Evolutionary conservation across 2,888 invertebrate species (phyloP).

Genomic region (Pristionchus arcanus): DNA sequence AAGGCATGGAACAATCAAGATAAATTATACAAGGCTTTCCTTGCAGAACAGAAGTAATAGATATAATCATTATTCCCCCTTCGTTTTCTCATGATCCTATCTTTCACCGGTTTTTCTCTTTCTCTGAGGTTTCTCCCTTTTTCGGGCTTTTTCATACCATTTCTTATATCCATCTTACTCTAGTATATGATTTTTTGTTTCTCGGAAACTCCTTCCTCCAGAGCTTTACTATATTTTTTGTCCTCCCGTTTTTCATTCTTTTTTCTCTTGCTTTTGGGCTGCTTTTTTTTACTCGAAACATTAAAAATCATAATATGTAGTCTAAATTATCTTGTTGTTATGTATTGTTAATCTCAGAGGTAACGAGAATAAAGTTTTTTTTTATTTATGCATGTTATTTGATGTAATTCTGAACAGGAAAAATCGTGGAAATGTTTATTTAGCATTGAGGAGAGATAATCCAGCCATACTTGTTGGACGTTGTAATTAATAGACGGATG

Average conservation of each 20-base stretch:
- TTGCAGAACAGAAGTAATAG: conserved; percentile 25
- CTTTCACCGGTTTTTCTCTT: not conserved
- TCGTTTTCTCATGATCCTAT: not conserved
- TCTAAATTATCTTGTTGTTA: conserved; percentile 24
- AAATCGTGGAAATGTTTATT: not conserved
- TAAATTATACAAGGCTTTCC: conserved; percentile 56
- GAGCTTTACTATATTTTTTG: conserved; percentile 20
- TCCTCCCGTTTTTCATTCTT: not conserved
- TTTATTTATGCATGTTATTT: not conserved
- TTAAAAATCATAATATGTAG: not conserved
- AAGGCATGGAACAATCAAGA: conserved; percentile 65
- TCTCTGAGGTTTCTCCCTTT: not conserved
- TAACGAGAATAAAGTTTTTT: not conserved
- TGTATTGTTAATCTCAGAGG: not conserved
- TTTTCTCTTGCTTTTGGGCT: conserved; percentile 10
- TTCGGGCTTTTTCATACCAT: not conserved
- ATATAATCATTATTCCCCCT: not conserved
- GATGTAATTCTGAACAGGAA: too few relatives aligned
- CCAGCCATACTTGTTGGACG: not conserved
- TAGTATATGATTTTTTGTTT: not conserved
- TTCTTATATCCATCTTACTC: not conserved
- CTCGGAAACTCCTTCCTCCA: not conserved
- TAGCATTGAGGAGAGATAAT: not conserved
- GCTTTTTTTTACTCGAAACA: not conserved
- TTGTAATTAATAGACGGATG: not conserved